These are phyloP conservation scores for Astyanax mexicanus DNA, from an alignment of 2,797 vertebrate species.

Conservation along the genomic window DNA sequence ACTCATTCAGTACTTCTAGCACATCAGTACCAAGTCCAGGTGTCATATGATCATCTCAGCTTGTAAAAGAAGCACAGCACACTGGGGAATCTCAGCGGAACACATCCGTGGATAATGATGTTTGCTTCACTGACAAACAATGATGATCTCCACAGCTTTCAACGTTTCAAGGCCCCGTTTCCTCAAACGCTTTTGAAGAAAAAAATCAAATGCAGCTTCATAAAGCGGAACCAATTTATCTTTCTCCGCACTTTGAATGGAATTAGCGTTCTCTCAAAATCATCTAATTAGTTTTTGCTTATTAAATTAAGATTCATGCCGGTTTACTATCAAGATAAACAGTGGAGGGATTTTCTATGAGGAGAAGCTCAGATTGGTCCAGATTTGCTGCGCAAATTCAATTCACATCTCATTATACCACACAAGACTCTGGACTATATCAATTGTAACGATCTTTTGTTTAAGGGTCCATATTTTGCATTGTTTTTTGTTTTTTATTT, in stretches of 20 bases:
- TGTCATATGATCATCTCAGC: not conserved
- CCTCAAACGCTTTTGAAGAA: conserved; percentile 47
- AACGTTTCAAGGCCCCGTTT: conserved; percentile 45
- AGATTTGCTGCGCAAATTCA: conserved; percentile 20
- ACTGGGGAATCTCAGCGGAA: not conserved
- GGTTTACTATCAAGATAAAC: conserved; percentile 57
- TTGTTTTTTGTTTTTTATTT: too few relatives aligned
- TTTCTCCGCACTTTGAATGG: conserved; percentile 52
- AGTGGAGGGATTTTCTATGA: conserved; percentile 47
- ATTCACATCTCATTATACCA: not conserved
- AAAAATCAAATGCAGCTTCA: conserved; percentile 59
- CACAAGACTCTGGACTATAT: not conserved
- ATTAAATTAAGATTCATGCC: conserved; percentile 64
- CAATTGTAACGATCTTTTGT: not conserved
- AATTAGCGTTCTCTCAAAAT: conserved; percentile 62
- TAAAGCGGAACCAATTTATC: conserved; percentile 65
- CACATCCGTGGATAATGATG: conserved; percentile 13
- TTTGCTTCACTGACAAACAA: conserved; percentile 35
- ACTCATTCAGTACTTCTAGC: not conserved
- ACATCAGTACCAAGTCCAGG: not conserved
- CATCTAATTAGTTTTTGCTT: conserved; percentile 63
- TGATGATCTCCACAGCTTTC: conserved; percentile 11
- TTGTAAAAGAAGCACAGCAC: conserved; percentile 7
- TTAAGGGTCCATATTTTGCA: too few relatives aligned
- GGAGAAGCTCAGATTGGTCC: conserved; percentile 27